A percentile compares a stretch with the other conserved stretches of the same genome.
Conservation (phyloP, 2,113 vertebrate genomes). For the Heterocephalus glaber region DNA sequence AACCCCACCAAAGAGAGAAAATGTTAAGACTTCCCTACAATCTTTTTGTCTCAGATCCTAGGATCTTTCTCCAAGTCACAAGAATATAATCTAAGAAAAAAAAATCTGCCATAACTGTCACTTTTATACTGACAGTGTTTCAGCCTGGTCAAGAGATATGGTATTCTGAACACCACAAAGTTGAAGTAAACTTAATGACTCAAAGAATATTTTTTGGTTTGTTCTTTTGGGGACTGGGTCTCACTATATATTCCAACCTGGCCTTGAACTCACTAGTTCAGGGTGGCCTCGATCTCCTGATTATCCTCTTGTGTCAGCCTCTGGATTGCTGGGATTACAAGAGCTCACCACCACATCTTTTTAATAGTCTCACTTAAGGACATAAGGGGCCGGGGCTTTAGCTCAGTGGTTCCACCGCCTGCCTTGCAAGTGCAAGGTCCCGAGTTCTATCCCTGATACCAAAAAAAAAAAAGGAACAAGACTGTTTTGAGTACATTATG, state of each 20-base stretch:
- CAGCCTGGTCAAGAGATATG: not conserved
- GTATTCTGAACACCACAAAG: not conserved
- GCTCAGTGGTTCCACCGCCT: no score
- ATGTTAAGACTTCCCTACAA: not conserved
- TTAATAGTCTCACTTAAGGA: not conserved
- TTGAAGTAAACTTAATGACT: not conserved
- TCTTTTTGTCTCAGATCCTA: slow-evolving; percentile 46
- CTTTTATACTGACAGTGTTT: not conserved
- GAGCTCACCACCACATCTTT: not conserved
- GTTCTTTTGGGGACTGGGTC: not conserved
- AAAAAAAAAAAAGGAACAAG: no score
- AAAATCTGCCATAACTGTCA: not conserved
- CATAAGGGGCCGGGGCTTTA: no score
- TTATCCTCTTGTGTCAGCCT: not conserved
- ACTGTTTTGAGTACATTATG: not conserved
- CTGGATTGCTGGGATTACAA: not conserved
- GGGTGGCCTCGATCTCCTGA: not conserved
- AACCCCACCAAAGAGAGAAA: not conserved
- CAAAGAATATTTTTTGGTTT: not conserved
- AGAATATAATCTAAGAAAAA: not conserved
- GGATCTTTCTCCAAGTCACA: not conserved
- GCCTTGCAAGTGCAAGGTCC: no score
- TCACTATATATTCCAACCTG: not conserved
- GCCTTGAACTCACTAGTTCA: not conserved
- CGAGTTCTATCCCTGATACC: no score